Evolutionary conservation across 2,888 invertebrate genomes (phyloP), one percentile per base, ranked within the genome.

Genomic region (Hydriomena furcata): DNA sequence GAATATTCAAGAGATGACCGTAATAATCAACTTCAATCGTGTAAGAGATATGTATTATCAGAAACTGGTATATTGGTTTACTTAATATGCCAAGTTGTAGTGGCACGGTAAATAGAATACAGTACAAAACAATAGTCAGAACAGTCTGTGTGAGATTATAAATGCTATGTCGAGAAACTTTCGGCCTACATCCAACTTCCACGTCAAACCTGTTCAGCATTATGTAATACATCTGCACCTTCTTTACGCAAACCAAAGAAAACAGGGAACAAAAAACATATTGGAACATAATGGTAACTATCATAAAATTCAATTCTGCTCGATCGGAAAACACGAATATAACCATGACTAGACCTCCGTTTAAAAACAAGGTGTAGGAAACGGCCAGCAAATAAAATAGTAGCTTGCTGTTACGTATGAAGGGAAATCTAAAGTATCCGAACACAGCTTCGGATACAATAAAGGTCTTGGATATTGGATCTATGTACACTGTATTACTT

Each of bases 1-100:
- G 64, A 5, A 82, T 66, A 36, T 71, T 78, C 0, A 83, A 50
- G 1, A 84, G 62, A 52, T 84, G 82, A 0, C 77, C 82, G 35
- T 71, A 74, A 31, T 68, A 84, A 56, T 74, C 61, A 2, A 78
- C 53, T 55, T 84, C 83, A 0, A 73, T 12, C 1, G 68, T 55
- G 48, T 71, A 66, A 6, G 69, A 52, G 0, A 73, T 23, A 27
- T 66, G 61, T 0, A 71, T 31, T 0, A 68, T 66, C 7, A 75
- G 35, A 7, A 63, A 23, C 1, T 55, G 50, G 1, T 57, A 13
- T 5, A 6, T 0, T 3, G 58, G 17, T 2, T 42, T 11, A 1
- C 54, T 34, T 1, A 42, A n/a, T 20, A 45, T 47, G 13, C 44
- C 52, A 8, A 50, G 38, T 5, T 46, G 32, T 11, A 51, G 27